Conservation (phyloP, 2,797 vertebrate genomes). For the Florisuga fusca region DNA sequence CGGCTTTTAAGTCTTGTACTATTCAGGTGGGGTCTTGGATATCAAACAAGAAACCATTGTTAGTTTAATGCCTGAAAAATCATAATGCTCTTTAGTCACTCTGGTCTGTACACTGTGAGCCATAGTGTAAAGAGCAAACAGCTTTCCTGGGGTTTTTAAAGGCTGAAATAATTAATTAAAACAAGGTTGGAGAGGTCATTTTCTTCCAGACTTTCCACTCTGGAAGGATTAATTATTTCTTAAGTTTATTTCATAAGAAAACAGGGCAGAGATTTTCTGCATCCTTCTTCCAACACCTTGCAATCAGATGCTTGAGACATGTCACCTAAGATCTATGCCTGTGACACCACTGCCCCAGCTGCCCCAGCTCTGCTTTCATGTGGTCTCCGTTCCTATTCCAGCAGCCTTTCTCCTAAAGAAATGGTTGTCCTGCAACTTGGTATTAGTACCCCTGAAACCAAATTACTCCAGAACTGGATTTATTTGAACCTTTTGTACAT, state of each 20-base stretch:
- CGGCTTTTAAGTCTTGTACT: background rate
- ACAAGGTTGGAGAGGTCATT: background rate
- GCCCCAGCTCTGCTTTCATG: background rate
- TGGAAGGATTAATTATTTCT: background rate
- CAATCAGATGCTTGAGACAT: background rate
- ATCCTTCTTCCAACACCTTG: background rate
- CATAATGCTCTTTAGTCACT: background rate
- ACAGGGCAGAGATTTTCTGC: background rate
- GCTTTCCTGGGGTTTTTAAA: background rate
- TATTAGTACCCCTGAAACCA: background rate
- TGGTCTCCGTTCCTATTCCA: background rate
- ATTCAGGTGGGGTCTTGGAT: background rate
- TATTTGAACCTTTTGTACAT: background rate
- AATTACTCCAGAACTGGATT: background rate
- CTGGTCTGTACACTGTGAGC: background rate
- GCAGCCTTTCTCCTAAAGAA: background rate
- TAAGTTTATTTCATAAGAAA: background rate
- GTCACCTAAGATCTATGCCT: background rate
- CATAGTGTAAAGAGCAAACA: background rate
- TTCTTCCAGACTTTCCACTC: background rate
- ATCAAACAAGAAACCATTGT: background rate
- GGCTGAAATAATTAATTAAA: background rate
- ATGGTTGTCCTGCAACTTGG: background rate
- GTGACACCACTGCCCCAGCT: background rate
- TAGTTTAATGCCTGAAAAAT: background rate